These are phyloP conservation scores for Mionectes macconnelli DNA, from an alignment of 2,113 vertebrate genomes.

Conservation along the genomic window DNA sequence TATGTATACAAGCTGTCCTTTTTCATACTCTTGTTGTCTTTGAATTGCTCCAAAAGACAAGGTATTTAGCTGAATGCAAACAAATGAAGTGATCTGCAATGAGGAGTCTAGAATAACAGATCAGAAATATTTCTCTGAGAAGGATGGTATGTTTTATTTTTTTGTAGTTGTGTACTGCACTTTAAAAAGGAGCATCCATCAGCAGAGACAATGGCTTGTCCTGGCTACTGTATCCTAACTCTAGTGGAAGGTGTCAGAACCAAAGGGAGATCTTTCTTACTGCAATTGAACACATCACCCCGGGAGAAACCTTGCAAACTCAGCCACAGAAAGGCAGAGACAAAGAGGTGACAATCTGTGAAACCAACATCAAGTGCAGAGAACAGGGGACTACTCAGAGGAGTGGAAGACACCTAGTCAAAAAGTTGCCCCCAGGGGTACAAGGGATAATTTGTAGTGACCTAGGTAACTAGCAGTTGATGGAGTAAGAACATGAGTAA, in stretches of 20 bases:
- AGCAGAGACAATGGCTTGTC: background rate
- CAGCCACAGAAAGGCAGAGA: background rate
- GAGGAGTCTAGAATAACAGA: background rate
- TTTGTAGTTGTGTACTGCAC: background rate
- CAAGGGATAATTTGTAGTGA: background rate
- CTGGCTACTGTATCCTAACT: background rate
- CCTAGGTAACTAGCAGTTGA: background rate
- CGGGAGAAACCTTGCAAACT: background rate
- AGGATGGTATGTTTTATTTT: background rate
- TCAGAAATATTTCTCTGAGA: background rate
- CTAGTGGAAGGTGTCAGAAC: background rate
- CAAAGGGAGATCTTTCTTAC: background rate
- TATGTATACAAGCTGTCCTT: background rate
- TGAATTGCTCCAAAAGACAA: background rate
- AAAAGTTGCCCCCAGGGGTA: background rate
- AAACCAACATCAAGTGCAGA: background rate
- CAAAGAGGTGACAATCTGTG: background rate
- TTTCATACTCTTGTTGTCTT: background rate
- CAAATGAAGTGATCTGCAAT: background rate
- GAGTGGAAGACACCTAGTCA: accelerated
- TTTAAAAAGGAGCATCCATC: background rate
- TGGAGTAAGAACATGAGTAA: background rate
- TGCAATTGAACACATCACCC: background rate
- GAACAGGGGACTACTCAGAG: background rate
- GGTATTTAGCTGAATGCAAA: background rate